A percentile compares a stretch with the other conserved stretches of the same genome.
phyloP scores from a whole-genome alignment of 2,888 invertebrate genomes.

The Hirtodrosophila alboralis region DNA sequence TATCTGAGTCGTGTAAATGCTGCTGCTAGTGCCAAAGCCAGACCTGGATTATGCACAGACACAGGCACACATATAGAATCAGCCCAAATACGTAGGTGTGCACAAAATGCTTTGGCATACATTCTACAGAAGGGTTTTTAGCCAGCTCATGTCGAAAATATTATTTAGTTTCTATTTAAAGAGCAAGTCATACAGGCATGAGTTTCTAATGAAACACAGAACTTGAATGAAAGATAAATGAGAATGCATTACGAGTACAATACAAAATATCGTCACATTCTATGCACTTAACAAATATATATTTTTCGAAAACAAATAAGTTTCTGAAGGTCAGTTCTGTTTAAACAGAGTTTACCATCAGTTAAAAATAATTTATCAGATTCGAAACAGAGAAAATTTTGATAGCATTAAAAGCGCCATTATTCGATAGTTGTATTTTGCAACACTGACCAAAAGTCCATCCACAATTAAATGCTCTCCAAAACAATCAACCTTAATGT shows the following conservation, averaged over 20 bases:
- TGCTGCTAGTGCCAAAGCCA: constrained; percentile 25
- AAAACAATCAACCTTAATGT: too few relatives aligned
- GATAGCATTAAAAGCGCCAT: too few relatives aligned
- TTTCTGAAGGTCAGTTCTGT: constrained; percentile 34
- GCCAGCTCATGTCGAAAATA: constrained; percentile 58
- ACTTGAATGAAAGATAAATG: constrained; percentile 13
- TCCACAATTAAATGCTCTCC: too few relatives aligned
- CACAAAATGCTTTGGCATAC: constrained; percentile 33
- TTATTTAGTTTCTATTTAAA: constrained; percentile 52
- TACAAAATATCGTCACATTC: constrained; percentile 6
- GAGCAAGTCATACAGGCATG: constrained; percentile 53
- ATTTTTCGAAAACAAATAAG: background rate
- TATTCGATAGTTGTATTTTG: too few relatives aligned
- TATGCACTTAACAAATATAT: constrained; percentile 27
- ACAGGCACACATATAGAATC: constrained; percentile 1
- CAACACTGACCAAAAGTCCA: too few relatives aligned
- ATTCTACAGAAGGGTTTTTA: constrained; percentile 24
- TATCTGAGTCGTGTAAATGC: constrained; percentile 69
- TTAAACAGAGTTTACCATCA: too few relatives aligned
- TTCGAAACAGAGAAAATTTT: too few relatives aligned
- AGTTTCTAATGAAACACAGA: constrained; percentile 43
- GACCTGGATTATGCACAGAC: constrained; percentile 55
- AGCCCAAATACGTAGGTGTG: constrained; percentile 6
- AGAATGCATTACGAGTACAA: constrained; percentile 20
- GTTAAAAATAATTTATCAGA: too few relatives aligned